Evolutionary conservation across 2,888 invertebrate genomes (phyloP).

Genomic region (Andrena minutula): DNA sequence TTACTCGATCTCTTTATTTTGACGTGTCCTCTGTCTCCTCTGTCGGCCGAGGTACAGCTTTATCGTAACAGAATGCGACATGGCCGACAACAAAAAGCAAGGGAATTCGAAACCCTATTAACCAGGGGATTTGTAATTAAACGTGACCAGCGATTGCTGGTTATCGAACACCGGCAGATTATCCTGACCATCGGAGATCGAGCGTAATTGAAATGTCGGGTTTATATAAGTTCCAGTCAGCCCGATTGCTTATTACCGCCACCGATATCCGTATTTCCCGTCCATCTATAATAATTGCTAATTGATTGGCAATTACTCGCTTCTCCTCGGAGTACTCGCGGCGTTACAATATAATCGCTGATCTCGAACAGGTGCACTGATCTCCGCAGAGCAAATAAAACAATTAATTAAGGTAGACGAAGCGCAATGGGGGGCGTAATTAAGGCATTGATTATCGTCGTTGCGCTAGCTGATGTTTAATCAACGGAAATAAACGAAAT

Average conservation of each 20-base stretch:
- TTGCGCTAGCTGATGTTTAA: neutral
- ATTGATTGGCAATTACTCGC: slow-evolving; percentile 57
- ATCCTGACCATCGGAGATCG: slow-evolving; percentile 48
- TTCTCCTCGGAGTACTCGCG: neutral
- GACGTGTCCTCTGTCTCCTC: no score
- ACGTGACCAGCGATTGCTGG: slow-evolving; percentile 56
- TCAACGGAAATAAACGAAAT: neutral
- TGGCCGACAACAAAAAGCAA: slow-evolving; percentile 5
- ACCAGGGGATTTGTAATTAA: slow-evolving; percentile 60
- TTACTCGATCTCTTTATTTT: neutral
- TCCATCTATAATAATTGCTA: slow-evolving; percentile 50
- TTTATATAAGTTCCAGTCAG: slow-evolving; percentile 46
- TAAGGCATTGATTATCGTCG: slow-evolving; percentile 9
- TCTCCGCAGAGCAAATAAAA: neutral
- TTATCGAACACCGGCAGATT: slow-evolving; percentile 36
- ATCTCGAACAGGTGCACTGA: slow-evolving; percentile 1
- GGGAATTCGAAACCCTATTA: slow-evolving; percentile 21
- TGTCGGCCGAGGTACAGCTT: neutral
- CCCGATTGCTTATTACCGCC: slow-evolving; percentile 28
- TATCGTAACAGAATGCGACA: neutral
- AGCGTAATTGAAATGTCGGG: slow-evolving; percentile 52
- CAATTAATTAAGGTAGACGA: slow-evolving; percentile 5
- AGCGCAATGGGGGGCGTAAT: slow-evolving; percentile 2
- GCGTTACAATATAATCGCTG: neutral
- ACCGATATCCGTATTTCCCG: slow-evolving; percentile 26